phyloP scores from a whole-genome alignment of 1,140 invertebrate genomes.

The Nebria ingens region DNA sequence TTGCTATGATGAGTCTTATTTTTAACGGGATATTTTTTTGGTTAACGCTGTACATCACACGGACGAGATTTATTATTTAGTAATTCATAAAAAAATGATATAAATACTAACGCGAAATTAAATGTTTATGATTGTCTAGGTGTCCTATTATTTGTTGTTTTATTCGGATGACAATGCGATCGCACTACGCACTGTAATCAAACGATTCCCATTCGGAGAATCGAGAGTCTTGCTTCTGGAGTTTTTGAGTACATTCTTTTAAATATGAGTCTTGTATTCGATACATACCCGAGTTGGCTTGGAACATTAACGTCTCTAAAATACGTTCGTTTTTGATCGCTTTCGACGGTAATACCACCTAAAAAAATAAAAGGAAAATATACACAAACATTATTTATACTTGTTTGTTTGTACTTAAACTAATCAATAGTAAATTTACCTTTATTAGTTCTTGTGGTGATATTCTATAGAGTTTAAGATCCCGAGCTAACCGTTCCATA shows the following conservation, averaged over 20 bases:
- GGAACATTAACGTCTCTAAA: constrained; percentile 84
- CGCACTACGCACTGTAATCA: constrained; percentile 46
- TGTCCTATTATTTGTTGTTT: background rate
- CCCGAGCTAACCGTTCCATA: constrained; percentile 79
- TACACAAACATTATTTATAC: too few relatives aligned
- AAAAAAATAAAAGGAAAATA: too few relatives aligned
- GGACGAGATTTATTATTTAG: background rate
- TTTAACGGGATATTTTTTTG: background rate
- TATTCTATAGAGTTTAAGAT: constrained; percentile 83
- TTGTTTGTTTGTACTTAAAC: too few relatives aligned
- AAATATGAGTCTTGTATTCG: constrained; percentile 79
- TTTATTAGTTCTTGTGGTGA: constrained; percentile 88
- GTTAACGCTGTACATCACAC: background rate
- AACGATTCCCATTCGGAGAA: constrained; percentile 72
- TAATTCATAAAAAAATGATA: background rate
- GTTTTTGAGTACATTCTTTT: constrained; percentile 73
- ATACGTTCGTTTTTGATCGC: constrained; percentile 89
- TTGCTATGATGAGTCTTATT: too few relatives aligned
- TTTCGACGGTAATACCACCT: constrained; percentile 84
- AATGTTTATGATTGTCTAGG: background rate
- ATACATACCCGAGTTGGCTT: constrained; percentile 88
- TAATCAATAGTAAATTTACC: constrained; percentile 35
- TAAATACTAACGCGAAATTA: too few relatives aligned
- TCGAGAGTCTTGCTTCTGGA: constrained; percentile 78
- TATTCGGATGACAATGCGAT: background rate